Conservation (phyloP, 2,797 vertebrate genomes). For the Anguilla obscura region DNA sequence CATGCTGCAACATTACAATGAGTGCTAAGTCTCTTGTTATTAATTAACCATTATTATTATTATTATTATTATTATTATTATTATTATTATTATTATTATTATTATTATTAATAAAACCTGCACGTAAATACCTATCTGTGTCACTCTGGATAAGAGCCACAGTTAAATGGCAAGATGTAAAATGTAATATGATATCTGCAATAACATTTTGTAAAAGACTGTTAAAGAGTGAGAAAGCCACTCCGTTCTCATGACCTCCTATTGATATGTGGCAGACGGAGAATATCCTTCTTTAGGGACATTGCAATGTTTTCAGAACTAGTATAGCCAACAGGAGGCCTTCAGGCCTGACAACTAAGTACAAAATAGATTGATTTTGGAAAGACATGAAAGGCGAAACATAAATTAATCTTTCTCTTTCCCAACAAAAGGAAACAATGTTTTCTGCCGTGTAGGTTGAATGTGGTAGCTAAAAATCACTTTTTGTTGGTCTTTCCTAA, state of each 20-base stretch:
- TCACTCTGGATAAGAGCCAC: too few relatives aligned
- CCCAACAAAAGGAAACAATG: not conserved
- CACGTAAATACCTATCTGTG: too few relatives aligned
- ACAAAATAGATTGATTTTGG: slow-evolving; percentile 13
- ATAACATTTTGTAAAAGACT: not conserved
- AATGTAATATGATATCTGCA: not conserved
- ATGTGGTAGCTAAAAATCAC: not conserved
- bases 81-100: not conserved
- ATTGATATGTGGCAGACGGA: not conserved
- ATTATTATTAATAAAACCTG: too few relatives aligned
- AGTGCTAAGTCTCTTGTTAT: not conserved
- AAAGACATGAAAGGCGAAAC: not conserved
- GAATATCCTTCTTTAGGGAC: not conserved
- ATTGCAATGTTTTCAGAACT: slow-evolving; percentile 11
- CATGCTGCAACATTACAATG: not conserved
- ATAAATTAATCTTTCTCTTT: slow-evolving; percentile 12
- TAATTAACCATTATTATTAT: not conserved
- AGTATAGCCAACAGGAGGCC: not conserved
- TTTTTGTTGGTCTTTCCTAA: not conserved
- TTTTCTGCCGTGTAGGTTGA: not conserved
- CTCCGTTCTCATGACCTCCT: not conserved
- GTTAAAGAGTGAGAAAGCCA: not conserved
- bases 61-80: too few relatives aligned
- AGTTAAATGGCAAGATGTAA: not conserved
- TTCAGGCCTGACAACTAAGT: not conserved